Conservation (phyloP, 2,888 invertebrate genomes). For the Amphiduros pacificus region DNA sequence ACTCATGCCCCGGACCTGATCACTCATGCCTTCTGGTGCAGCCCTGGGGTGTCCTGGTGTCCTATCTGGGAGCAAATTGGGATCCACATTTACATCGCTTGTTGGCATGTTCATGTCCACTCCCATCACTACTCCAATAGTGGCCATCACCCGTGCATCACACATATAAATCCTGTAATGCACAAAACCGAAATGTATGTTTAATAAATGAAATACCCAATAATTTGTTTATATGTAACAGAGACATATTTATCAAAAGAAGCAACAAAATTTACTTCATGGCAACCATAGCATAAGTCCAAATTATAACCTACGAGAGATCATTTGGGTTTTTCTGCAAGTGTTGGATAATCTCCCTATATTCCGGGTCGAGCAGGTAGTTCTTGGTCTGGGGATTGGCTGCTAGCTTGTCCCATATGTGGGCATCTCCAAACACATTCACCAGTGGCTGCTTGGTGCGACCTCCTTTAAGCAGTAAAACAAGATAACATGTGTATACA, state of each 20-base stretch:
- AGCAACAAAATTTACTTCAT: neutral
- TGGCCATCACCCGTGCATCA: conserved; percentile 72
- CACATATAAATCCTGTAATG: conserved; percentile 62
- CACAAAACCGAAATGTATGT: neutral
- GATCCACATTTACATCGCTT: too few species aligned
- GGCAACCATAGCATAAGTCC: neutral
- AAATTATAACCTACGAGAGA: conserved; percentile 46
- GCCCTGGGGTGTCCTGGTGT: too few species aligned
- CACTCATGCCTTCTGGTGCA: too few species aligned
- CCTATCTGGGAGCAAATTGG: too few species aligned
- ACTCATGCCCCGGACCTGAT: too few species aligned
- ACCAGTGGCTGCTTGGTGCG: conserved; percentile 38
- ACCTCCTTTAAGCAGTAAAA: too few species aligned
- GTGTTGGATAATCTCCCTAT: conserved; percentile 66
- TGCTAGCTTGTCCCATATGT: conserved; percentile 68
- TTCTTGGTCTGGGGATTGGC: conserved; percentile 72
- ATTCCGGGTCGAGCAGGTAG: conserved; percentile 76
- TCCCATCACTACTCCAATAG: conserved; percentile 72
- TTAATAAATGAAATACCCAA: neutral
- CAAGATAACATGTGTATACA: too few species aligned
- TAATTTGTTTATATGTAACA: conserved; percentile 36
- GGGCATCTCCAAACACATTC: conserved; percentile 67
- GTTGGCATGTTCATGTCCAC: conserved; percentile 63
- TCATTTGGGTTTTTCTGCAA: conserved; percentile 70
- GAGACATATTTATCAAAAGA: conserved; percentile 15